Evolutionary conservation across 2,888 invertebrate species (phyloP).

Genomic region (Nephrotoma guestfalica): DNA sequence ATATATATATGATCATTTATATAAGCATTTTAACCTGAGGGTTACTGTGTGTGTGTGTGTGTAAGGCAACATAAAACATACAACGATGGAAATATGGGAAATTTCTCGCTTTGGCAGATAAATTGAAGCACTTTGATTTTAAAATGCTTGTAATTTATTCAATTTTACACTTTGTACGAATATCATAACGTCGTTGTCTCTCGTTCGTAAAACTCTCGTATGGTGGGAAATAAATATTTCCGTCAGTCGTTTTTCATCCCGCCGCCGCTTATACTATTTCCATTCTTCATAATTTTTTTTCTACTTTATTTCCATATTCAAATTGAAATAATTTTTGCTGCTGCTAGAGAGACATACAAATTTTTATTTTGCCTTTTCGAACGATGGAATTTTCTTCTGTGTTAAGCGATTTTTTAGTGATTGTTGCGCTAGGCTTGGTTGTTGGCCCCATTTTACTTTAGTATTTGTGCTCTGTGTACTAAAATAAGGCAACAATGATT

Average conservation of each 20-base stretch:
- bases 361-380: neutral
- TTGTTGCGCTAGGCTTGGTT: neutral
- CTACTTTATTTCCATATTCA: neutral
- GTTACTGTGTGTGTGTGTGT: neutral
- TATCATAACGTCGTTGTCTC: neutral
- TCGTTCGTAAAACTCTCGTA: neutral
- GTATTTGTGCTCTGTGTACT: neutral
- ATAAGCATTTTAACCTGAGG: too few relatives aligned
- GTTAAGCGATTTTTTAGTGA: neutral
- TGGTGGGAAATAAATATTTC: neutral
- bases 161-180: neutral
- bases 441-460: neutral
- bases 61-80: neutral
- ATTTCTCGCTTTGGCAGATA: neutral
- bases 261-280: neutral
- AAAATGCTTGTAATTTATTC: neutral
- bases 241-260: neutral
- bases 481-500: neutral
- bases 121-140: neutral
- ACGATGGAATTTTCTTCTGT: neutral
- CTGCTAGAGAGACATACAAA: neutral
- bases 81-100: neutral
- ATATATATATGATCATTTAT: neutral
- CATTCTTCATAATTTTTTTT: neutral
- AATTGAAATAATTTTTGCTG: neutral